These are phyloP conservation scores for Philopotamus ludificatus DNA, from an alignment of 1,140 invertebrate genomes.

Conservation along the genomic window DNA sequence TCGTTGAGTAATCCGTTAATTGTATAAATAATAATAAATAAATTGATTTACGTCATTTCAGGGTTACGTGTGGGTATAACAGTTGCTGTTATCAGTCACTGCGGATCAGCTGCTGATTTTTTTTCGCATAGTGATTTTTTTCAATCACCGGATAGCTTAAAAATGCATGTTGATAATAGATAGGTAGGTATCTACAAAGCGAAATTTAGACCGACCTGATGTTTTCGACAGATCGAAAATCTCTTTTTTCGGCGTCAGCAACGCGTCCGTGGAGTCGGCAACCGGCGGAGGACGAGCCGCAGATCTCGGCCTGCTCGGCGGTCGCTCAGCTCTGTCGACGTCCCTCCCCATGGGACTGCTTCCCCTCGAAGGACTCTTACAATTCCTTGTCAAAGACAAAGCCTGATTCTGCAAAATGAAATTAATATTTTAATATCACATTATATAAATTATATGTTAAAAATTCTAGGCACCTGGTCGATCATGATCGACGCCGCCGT, in stretches of 20 bases:
- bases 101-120: conserved; percentile 22
- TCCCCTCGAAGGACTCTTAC: conserved; percentile 55
- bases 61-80: conserved; percentile 9
- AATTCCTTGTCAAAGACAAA: conserved; percentile 58
- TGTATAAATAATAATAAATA: too few species aligned
- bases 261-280: conserved; percentile 43
- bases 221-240: conserved; percentile 63
- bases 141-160: conserved; percentile 11
- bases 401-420: conserved; percentile 58
- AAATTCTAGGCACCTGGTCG: neutral
- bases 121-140: conserved; percentile 4
- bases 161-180: conserved; percentile 17
- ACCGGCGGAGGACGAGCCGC: conserved; percentile 48
- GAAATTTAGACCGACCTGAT: conserved; percentile 51
- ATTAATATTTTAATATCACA: neutral
- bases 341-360: conserved; percentile 46
- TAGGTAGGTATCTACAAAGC: conserved; percentile 1
- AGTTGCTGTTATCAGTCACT: conserved; percentile 9
- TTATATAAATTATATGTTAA: too few species aligned
- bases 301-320: conserved; percentile 32
- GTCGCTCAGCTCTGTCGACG: conserved; percentile 29
- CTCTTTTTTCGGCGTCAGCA: conserved; percentile 61
- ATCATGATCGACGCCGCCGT: too few species aligned
- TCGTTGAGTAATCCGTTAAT: too few species aligned
- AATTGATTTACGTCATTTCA: neutral